Percentiles rank a stretch among this genome's conserved stretches.
These are phyloP conservation scores for Thyatira batis DNA, from an alignment of 2,888 invertebrate species.

Conservation along the genomic window DNA sequence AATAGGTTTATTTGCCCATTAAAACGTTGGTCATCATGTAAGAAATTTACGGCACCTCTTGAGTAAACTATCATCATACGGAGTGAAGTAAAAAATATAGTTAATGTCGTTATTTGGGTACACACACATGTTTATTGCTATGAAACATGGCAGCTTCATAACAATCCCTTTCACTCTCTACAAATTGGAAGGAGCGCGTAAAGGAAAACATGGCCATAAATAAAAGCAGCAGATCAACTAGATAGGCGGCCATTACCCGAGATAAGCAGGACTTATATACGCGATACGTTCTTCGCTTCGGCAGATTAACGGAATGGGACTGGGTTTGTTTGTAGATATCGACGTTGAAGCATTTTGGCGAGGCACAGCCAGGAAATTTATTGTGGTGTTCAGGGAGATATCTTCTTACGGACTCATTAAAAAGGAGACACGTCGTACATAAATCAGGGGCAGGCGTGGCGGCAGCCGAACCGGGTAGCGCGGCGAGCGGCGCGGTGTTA, in stretches of 20 bases:
- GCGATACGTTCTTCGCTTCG: conserved; percentile 70
- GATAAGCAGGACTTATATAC: conserved; percentile 79
- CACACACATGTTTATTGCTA: conserved; percentile 81
- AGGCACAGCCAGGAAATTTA: conserved; percentile 76
- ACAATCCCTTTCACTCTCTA: conserved; percentile 82
- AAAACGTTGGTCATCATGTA: too few species aligned
- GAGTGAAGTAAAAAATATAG: conserved; percentile 61
- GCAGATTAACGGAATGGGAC: conserved; percentile 77
- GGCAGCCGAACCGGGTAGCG: conserved; percentile 32
- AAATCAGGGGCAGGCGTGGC: conserved; percentile 73
- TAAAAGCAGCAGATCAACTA: conserved; percentile 81
- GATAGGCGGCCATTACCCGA: conserved; percentile 80
- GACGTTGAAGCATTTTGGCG: conserved; percentile 73
- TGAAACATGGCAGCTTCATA: conserved; percentile 80
- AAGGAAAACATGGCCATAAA: conserved; percentile 82
- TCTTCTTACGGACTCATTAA: conserved; percentile 82
- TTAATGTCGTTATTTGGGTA: conserved; percentile 78
- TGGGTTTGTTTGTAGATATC: conserved; percentile 79
- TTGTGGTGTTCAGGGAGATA: conserved; percentile 75
- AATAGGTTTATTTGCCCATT: too few species aligned
- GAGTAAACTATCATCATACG: conserved; percentile 59
- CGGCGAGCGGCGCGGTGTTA: conserved; percentile 30
- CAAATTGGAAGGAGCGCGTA: conserved; percentile 81
- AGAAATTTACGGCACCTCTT: conserved; percentile 16
- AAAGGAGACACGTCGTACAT: conserved; percentile 82